phyloP scores from a whole-genome alignment of 64 coral and sea anemone genomes.

The Pocillopora verrucosa region DNA sequence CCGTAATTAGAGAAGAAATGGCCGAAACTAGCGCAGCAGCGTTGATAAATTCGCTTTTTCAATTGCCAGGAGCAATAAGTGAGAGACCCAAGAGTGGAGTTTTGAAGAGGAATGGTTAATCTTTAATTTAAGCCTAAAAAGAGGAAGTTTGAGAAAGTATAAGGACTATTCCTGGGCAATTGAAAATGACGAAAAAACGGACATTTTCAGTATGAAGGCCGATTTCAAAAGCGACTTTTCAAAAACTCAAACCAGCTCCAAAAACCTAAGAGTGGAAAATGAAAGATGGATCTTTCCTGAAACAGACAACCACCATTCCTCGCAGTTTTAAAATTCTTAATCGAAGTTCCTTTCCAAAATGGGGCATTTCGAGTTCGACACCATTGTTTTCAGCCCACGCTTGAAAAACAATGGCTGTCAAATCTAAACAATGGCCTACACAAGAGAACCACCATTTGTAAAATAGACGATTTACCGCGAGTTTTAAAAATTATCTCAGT shows the following conservation, averaged over 20 bases:
- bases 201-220: background rate
- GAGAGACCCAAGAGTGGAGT: background rate
- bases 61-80: background rate
- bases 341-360: background rate
- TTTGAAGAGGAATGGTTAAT: background rate
- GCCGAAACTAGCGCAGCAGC: background rate
- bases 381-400: background rate
- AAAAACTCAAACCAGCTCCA: background rate
- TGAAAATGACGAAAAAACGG: too few species aligned
- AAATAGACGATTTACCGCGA: too few species aligned
- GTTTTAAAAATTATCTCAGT: too few species aligned
- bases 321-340: background rate
- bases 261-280: background rate
- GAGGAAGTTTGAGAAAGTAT: too few species aligned
- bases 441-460: too few species aligned
- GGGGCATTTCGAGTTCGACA: background rate
- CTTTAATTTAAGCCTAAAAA: too few species aligned
- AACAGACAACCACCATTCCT: background rate
- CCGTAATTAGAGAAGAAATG: background rate
- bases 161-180: too few species aligned
- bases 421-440: background rate
- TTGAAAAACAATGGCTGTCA: background rate
- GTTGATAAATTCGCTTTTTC: background rate
- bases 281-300: background rate
- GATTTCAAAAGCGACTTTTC: background rate